Percentiles rank a stretch among this genome's conserved stretches.
These are phyloP conservation scores for Dicyrtoma fusca DNA, from an alignment of 2,888 invertebrate genomes.

Conservation along the genomic window DNA sequence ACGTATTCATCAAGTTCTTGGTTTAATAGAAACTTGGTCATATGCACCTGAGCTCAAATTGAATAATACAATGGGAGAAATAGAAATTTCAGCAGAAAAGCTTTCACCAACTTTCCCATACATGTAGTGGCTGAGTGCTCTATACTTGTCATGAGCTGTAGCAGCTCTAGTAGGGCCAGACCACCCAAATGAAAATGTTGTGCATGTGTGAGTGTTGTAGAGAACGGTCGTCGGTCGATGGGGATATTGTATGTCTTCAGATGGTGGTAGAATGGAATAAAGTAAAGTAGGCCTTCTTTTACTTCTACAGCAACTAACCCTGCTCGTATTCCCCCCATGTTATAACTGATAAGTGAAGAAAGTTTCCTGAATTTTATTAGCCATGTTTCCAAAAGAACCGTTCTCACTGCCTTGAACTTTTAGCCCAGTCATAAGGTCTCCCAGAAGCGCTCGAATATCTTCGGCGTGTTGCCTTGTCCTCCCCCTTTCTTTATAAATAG, in stretches of 20 bases:
- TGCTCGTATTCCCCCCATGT: not conserved
- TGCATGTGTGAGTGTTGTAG: too few species aligned
- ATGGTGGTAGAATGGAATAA: too few species aligned
- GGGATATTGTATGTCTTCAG: too few species aligned
- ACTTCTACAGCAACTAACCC: too few species aligned
- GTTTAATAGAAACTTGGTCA: constrained; percentile 33
- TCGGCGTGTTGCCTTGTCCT: not conserved
- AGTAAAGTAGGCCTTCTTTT: too few species aligned
- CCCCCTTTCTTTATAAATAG: constrained; percentile 1
- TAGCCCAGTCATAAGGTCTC: too few species aligned
- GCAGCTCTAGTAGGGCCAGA: too few species aligned
- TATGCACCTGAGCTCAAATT: constrained; percentile 38
- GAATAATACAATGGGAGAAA: constrained; percentile 17
- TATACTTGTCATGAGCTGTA: not conserved
- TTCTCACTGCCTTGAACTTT: not conserved
- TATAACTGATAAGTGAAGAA: constrained; percentile 26
- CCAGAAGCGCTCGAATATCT: not conserved
- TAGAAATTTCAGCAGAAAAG: not conserved
- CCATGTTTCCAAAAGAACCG: constrained; percentile 17
- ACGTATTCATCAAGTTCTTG: constrained; percentile 31
- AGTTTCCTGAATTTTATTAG: constrained; percentile 27
- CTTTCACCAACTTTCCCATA: not conserved
- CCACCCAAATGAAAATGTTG: too few species aligned
- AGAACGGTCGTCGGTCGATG: too few species aligned
- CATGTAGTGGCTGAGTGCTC: too few species aligned